Percentiles rank a stretch among this genome's conserved stretches.
phyloP scores from a whole-genome alignment of 2,888 invertebrate genomes.

The Macropis europaea region DNA sequence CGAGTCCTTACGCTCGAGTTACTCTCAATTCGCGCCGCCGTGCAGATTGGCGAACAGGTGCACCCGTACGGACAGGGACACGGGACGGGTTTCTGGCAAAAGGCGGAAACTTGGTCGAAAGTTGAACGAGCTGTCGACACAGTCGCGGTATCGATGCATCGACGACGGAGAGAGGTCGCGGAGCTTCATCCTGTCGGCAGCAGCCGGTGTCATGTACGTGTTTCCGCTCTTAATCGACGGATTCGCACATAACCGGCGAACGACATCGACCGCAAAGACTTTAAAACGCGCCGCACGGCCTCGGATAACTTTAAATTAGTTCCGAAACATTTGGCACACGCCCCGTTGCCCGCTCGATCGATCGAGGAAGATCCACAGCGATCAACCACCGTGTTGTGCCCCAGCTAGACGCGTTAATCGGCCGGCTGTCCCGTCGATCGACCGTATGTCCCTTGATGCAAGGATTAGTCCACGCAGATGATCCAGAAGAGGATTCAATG shows the following conservation, averaged over 20 bases:
- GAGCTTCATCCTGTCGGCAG: background rate
- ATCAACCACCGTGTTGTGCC: background rate
- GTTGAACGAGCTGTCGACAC: constrained; percentile 25
- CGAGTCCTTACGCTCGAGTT: constrained; percentile 33
- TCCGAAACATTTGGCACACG: constrained; percentile 74
- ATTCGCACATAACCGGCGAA: constrained; percentile 30
- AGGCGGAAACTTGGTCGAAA: constrained; percentile 11
- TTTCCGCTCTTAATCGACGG: constrained; percentile 57
- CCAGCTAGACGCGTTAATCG: constrained; percentile 3
- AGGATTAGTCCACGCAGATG: background rate
- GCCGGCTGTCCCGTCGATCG: background rate
- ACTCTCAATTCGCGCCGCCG: constrained; percentile 30
- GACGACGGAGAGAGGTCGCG: background rate
- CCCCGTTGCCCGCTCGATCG: constrained; percentile 66
- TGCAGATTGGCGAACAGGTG: constrained; percentile 45
- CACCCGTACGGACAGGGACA: background rate
- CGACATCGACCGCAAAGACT: constrained; percentile 37
- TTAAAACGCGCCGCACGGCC: constrained; percentile 58
- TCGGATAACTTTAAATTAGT: constrained; percentile 76
- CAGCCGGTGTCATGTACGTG: constrained; percentile 55
- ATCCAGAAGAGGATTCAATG: background rate
- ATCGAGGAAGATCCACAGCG: constrained; percentile 29
- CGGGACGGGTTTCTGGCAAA: background rate
- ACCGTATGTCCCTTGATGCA: constrained; percentile 7
- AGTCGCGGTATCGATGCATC: constrained; percentile 22